A percentile compares a stretch with the other conserved stretches of the same genome.
These are phyloP conservation scores for Myocastor coypus DNA, from an alignment of 2,113 vertebrate genomes.

Conservation along the genomic window DNA sequence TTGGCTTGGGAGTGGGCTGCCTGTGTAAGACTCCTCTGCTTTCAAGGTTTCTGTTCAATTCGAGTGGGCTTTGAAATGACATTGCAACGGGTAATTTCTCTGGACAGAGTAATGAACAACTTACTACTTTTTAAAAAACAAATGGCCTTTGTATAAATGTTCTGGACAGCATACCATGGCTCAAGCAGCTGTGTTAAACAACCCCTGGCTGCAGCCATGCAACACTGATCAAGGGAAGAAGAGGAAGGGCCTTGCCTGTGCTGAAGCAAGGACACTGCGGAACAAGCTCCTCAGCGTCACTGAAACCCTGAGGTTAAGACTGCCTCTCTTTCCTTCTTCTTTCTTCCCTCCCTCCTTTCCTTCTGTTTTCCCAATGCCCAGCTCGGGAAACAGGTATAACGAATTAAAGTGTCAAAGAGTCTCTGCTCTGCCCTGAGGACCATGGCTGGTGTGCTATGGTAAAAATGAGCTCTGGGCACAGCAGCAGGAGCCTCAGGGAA, in stretches of 20 bases:
- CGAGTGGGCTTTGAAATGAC: background rate
- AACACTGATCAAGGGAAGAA: background rate
- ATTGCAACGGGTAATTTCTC: conserved; percentile 40
- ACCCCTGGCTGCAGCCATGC: background rate
- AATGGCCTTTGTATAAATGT: background rate
- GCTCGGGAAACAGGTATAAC: background rate
- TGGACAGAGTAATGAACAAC: background rate
- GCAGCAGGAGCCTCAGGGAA: background rate
- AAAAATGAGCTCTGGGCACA: background rate
- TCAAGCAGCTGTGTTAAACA: background rate
- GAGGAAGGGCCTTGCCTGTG: background rate
- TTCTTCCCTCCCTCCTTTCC: background rate
- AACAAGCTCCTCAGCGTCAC: background rate
- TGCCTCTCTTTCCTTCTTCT: background rate
- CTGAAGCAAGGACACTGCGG: background rate
- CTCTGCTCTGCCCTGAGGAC: background rate
- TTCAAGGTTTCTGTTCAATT: background rate
- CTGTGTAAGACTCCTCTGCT: background rate
- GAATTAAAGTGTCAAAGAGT: background rate
- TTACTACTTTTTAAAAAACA: background rate
- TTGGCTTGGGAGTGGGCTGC: background rate
- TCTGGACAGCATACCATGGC: background rate
- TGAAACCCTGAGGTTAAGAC: background rate
- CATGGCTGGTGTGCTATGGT: background rate
- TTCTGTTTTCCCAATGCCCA: no score